Base-by-base conservation (phyloP, 1,140 invertebrate species). In the Rhyzopertha dominica region DNA sequence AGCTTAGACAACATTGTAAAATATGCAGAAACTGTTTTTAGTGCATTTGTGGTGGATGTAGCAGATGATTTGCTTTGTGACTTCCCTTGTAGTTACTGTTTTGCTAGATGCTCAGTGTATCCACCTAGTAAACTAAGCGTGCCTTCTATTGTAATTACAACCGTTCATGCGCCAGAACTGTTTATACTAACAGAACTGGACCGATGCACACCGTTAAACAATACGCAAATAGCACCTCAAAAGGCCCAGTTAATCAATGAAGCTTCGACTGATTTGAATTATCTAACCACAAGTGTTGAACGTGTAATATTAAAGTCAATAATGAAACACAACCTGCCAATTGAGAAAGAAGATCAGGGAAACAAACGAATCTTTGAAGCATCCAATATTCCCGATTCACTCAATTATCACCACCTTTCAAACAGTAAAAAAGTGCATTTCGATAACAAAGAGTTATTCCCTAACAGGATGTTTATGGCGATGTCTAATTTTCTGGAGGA, bases 401-500 rank as follows among this genome's bases (percentile, higher is more conserved):
- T 62, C 13, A 58, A 59, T 10, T 62, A 61, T 39, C 58, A 59
- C 42, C 44, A 43, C 20, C 31, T 47, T 2, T 43, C 43, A 9
- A 54, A 51, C 16, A 49, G 32, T 7, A 62, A 66, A 46, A 58
- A 51, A 32, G 59, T 66, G 1, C 49, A 53, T 30, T 63, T 63
- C 39, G 16, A 18, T n/a, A 22, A 19, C 30, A 40, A 44, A 34
- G 39, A 56, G 12, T n/a, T n/a, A n/a, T n/a, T n/a, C n/a, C n/a
- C n/a, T n/a, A n/a, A n/a, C n/a, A 35, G 52, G 12, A 53, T 63
- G 37, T 30, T 63, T 3, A 53, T 55, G 37, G 61, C 58, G 2
- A 65, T 67, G 63, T 55, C 61, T 7, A 51, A 51, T 19, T 66
- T 67, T 42, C 43, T 66, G 28, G 58, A 66, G 46, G 63, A 66